Conservation (phyloP, 2,113 vertebrate genomes). For the Chaetops frenatus region DNA sequence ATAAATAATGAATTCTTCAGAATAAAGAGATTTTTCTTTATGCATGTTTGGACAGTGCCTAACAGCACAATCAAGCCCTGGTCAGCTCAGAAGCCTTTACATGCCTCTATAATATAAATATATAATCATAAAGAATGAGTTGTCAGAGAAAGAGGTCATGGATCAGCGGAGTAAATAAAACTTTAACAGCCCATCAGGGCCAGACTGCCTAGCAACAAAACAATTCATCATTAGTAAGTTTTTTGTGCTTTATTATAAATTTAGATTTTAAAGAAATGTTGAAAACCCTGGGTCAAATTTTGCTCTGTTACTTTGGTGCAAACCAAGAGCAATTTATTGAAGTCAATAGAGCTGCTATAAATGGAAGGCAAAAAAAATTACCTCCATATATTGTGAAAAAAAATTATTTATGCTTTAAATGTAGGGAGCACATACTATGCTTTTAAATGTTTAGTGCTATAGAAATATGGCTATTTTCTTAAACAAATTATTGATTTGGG, state of each 20-base stretch:
- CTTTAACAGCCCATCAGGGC: slow-evolving; percentile 12
- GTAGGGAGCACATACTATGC: neutral
- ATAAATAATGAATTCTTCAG: neutral
- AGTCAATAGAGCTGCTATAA: neutral
- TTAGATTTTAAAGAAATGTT: slow-evolving; percentile 20
- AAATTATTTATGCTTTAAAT: neutral
- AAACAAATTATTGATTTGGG: neutral
- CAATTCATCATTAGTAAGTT: slow-evolving; percentile 39
- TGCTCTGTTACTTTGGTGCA: neutral
- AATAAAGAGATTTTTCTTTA: neutral
- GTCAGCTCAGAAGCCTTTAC: neutral
- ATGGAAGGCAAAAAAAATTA: neutral
- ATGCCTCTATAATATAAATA: neutral
- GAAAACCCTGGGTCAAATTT: slow-evolving; percentile 10
- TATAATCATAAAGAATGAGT: slow-evolving; percentile 36
- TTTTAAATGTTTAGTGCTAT: neutral
- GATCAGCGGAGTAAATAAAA: slow-evolving; percentile 50
- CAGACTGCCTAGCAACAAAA: slow-evolving; percentile 28
- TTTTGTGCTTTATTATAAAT: slow-evolving; percentile 19
- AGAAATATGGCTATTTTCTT: neutral
- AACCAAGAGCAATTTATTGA: neutral
- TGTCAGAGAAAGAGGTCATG: slow-evolving; percentile 17
- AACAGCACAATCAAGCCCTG: neutral
- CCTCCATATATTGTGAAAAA: neutral
- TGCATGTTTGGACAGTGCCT: neutral